Conservation (phyloP, 1,140 invertebrate genomes). For the Calliopsis andreniformis region DNA sequence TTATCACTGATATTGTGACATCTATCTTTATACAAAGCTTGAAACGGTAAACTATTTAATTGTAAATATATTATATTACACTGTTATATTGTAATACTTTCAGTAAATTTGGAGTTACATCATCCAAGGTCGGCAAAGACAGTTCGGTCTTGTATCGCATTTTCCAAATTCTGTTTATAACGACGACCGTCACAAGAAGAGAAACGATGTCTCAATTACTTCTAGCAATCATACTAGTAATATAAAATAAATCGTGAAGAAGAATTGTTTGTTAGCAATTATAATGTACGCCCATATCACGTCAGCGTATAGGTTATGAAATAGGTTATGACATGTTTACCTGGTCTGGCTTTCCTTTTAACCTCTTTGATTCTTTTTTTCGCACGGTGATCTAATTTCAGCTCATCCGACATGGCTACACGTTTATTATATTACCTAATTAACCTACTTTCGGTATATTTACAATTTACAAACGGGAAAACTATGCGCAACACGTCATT, state of each 20-base stretch:
- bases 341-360: constrained; percentile 93
- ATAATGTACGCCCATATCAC: constrained; percentile 46
- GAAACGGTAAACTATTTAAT: constrained; percentile 26
- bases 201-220: constrained; percentile 47
- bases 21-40: constrained; percentile 31
- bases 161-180: constrained; percentile 49
- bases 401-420: constrained; percentile 73
- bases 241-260: constrained; percentile 48
- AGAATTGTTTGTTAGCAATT: constrained; percentile 18
- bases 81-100: constrained; percentile 47
- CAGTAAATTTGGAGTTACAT: constrained; percentile 55
- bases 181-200: constrained; percentile 40
- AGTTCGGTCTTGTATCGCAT: constrained; percentile 39
- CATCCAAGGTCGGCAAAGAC: constrained; percentile 54
- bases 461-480: constrained; percentile 55
- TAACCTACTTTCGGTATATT: constrained; percentile 48
- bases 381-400: constrained; percentile 87
- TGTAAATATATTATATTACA: constrained; percentile 36
- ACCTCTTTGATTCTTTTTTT: constrained; percentile 93
- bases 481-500: constrained; percentile 59
- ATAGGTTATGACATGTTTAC: constrained; percentile 81
- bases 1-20: constrained; percentile 27
- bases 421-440: constrained; percentile 46
- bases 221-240: constrained; percentile 43
- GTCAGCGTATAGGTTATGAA: constrained; percentile 66